Evolutionary conservation across 37 sponge, comb jelly and placozoan genomes (phyloP).

Genomic region (Petrosia ficiformis): DNA sequence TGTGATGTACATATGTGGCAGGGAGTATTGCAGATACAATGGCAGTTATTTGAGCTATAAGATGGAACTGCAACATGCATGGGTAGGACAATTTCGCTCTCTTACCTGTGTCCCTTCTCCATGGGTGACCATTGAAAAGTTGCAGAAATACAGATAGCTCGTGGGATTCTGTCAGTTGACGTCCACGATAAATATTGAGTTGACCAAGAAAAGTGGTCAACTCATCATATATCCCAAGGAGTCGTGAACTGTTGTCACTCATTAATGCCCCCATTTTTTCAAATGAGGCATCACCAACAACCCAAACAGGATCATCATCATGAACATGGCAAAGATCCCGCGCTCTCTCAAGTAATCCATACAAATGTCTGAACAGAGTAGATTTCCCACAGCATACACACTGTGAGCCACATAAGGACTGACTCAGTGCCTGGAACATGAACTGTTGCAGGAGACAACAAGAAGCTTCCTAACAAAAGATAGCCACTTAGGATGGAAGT

Average conservation of each 20-base stretch:
- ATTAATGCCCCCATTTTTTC: conserved; percentile 41
- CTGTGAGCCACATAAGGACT: conserved; percentile 24
- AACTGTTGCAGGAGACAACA: conserved; percentile 13
- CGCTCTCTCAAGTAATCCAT: neutral
- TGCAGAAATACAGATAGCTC: conserved; percentile 26
- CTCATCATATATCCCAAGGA: conserved; percentile 41
- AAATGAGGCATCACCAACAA: conserved; percentile 25
- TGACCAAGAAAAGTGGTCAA: conserved; percentile 21
- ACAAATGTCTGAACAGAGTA: conserved; percentile 3
- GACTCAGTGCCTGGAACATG: conserved; percentile 10
- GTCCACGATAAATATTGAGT: conserved; percentile 15
- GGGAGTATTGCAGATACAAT: neutral
- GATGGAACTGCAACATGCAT: no score
- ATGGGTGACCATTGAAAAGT: conserved; percentile 28
- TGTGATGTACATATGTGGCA: neutral
- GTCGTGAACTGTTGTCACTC: neutral
- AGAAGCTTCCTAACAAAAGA: no score
- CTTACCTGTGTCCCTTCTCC: conserved; percentile 41
- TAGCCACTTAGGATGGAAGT: no score
- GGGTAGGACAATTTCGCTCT: neutral
- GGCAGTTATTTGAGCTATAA: no score
- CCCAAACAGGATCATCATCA: conserved; percentile 13
- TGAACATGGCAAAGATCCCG: neutral
- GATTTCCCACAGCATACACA: conserved; percentile 35
- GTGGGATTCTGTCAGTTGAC: conserved; percentile 14